Conservation (phyloP, 2,113 vertebrate genomes). For the Balaeniceps rex region DNA sequence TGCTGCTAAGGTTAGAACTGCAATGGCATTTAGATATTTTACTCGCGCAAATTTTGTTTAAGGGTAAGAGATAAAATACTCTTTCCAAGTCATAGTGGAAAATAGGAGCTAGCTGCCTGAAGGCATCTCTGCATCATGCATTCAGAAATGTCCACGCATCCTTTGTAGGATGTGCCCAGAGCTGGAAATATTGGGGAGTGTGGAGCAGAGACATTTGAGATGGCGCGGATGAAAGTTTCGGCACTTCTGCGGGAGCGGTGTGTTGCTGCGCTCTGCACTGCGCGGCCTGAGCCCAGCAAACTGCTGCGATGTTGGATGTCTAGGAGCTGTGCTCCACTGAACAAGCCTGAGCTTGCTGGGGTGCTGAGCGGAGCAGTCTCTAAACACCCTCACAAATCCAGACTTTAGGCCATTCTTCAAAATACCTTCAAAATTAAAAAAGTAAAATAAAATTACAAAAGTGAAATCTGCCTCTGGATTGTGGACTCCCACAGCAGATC, state of each 20-base stretch:
- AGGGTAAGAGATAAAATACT: neutral
- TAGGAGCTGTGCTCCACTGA: neutral
- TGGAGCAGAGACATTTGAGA: neutral
- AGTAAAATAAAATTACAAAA: neutral
- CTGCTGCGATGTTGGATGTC: neutral
- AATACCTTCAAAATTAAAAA: neutral
- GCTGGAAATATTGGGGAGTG: neutral
- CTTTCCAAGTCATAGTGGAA: neutral
- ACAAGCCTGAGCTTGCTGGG: neutral
- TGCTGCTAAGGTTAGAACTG: neutral
- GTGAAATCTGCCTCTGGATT: neutral
- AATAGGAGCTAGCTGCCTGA: neutral
- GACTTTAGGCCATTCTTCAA: neutral
- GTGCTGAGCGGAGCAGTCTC: neutral
- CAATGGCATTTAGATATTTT: neutral
- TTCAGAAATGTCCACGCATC: accelerated
- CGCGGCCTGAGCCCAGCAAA: neutral
- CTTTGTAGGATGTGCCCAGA: neutral
- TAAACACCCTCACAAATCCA: neutral
- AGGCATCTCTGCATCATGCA: accelerated
- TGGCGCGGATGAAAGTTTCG: neutral
- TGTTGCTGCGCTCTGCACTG: neutral
- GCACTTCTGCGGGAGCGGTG: accelerated
- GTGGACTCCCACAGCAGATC: neutral
- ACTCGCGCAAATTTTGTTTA: neutral